Evolutionary conservation across 2,888 invertebrate genomes (phyloP), one percentile per base, ranked within the genome.

Genomic region (Norana najaformis): DNA sequence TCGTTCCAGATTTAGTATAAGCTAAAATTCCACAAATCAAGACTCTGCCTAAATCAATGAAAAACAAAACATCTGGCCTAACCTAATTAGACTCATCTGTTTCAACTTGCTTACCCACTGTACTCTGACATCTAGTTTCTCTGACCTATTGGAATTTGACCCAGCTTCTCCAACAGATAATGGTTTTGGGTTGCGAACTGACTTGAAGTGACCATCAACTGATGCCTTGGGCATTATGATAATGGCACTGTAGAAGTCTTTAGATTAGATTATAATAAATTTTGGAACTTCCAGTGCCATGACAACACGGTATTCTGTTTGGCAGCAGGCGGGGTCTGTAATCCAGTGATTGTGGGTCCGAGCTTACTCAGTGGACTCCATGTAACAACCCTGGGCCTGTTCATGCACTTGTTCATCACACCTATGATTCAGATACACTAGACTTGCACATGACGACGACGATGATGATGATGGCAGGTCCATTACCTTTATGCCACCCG

Each of bases 1-100:
- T 89, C 36, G 88, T 97, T 0, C 98, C 98, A 94, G 97, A 98
- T 47, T 91, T 92, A 39, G 90, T 90, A 88, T 90, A 92, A 95
- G 98, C 98, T 98, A 95, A 20, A 53, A 85, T 36, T n/a, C 8
- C n/a, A 69, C 69, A 69, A 69, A 69, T n/a, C 69, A 69, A 69
- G n/a, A 8, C 6, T 69, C 69, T n/a, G 69, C 13, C 30, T 0
- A 69, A 30, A 69, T 30, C 69, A 69, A 69, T n/a, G 11, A 69
- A 30, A 69, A n/a, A 69, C 13, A 1, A 69, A 69, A 8, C 30
- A 69, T 30, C 69, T n/a, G n/a, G 30, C 3, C 0, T n/a, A 69
- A 69, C 13, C n/a, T n/a, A n/a, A n/a, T n/a, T n/a, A n/a, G n/a
- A n/a, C n/a, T n/a, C n/a, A n/a, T n/a, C n/a, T n/a, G n/a, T n/a